Evolutionary conservation across 2,888 invertebrate genomes (phyloP), one percentile per base, ranked within the genome.

Genomic region (Trisateles emortualis): DNA sequence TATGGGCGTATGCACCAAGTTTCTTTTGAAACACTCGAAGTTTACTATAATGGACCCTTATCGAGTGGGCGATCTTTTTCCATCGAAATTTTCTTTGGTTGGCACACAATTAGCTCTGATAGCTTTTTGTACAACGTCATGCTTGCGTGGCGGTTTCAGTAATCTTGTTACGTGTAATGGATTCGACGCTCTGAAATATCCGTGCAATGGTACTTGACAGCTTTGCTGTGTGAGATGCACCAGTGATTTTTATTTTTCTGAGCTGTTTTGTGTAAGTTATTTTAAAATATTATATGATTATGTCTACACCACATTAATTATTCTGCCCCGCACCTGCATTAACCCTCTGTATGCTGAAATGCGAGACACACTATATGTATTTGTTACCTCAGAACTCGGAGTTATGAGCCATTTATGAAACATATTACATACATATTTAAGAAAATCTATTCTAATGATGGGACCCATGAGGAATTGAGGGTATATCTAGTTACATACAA

Each of bases 61-160:
- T 90, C 89, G 77, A 64, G 45, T 66, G 66, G 74, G 68, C 76
- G 81, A 89, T 88, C 88, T 81, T 73, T 73, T 84, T 83, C 81
- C 75, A 79, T 84, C 81, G 78, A 86, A 87, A 86, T 85, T 88
- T 88, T 87, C 87, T 86, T 88, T 87, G 81, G 83, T 85, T 84
- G 84, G 85, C 84, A 81, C 84, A 89, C 88, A 90, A 89, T 90
- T 90, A 90, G 85, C 82, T 86, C 78, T 86, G 87, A 88, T 90
- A 87, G 87, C 84, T 88, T 88, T 90, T 87, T 85, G 79, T 86
- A 86, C 84, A 70, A 76, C 84, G 87, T 87, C 85, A 88, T 85
- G 85, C 78, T 81, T 78, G 78, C 80, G 76, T 75, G 73, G 68
- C 59, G 51, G 63, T 59, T 62, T 51, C 26, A 14, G 41, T 44